These are phyloP conservation scores for Psittacula cyanocephala DNA, from an alignment of 2,113 vertebrate genomes.

Conservation along the genomic window DNA sequence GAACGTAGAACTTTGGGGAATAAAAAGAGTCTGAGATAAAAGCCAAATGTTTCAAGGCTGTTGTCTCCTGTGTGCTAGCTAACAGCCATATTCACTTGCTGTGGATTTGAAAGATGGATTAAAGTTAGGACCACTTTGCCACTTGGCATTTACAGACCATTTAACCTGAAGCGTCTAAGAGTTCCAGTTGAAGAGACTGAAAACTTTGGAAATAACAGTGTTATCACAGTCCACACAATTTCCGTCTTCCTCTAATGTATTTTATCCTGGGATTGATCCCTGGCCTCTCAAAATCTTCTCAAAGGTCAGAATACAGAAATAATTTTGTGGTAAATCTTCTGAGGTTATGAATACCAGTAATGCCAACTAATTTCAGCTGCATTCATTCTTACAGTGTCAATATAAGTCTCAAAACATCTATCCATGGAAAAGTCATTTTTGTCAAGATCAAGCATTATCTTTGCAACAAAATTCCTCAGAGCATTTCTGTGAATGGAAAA, in stretches of 20 bases:
- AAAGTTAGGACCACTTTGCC: not conserved
- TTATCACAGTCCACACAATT: not conserved
- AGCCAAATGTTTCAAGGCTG: not conserved
- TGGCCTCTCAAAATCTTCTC: not conserved
- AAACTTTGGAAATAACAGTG: not conserved
- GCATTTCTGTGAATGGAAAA: not conserved
- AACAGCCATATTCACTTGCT: not conserved
- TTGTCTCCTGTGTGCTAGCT: not conserved
- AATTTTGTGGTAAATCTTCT: not conserved
- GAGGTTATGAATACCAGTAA: not conserved
- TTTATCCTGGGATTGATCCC: not conserved
- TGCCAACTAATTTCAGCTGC: not conserved
- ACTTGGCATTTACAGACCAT: not conserved
- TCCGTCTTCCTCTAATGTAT: not conserved
- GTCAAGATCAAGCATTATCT: not conserved
- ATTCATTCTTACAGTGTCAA: not conserved
- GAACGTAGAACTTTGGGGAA: constrained; percentile 8
- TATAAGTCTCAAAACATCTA: not conserved
- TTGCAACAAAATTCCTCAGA: not conserved
- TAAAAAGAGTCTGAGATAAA: constrained; percentile 36
- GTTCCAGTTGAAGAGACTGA: not conserved
- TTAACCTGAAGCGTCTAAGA: not conserved
- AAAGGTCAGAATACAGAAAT: not conserved
- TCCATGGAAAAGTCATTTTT: not conserved
- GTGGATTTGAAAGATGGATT: not conserved